Conservation (phyloP, 2,888 invertebrate genomes). For the Diogma glabrata region DNA sequence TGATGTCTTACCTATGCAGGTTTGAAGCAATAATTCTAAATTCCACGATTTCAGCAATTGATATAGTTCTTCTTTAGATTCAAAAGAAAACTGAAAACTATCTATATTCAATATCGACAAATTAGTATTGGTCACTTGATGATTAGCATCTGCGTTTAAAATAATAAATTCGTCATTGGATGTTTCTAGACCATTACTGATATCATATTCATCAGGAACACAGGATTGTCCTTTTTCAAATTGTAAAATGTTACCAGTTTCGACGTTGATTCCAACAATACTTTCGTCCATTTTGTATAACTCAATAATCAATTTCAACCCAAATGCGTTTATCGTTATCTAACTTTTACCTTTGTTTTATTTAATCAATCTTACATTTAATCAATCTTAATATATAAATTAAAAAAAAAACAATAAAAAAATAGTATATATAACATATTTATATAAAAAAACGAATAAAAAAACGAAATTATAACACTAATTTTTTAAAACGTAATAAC, state of each 20-base stretch:
- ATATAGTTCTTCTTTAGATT: background rate
- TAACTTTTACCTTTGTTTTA: too few relatives aligned
- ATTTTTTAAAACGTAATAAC: too few relatives aligned
- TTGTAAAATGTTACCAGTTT: background rate
- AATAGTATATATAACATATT: too few relatives aligned
- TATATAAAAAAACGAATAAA: too few relatives aligned
- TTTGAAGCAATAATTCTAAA: background rate
- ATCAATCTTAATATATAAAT: too few relatives aligned
- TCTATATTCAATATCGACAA: background rate
- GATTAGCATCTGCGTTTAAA: constrained; percentile 1
- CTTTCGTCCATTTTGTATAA: background rate
- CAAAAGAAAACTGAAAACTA: background rate
- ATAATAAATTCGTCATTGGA: too few relatives aligned
- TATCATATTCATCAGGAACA: too few relatives aligned
- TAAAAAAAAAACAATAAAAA: too few relatives aligned
- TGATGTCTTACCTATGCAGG: background rate
- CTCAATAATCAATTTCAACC: background rate
- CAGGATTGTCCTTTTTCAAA: background rate
- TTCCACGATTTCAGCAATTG: background rate
- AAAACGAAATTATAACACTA: too few relatives aligned
- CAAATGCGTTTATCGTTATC: too few relatives aligned
- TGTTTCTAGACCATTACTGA: too few relatives aligned
- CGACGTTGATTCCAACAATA: background rate
- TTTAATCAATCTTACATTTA: too few relatives aligned
- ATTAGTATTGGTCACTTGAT: background rate